Percentiles rank a stretch among this genome's conserved stretches.
Conservation (phyloP, 2,797 vertebrate species). For the Babyrousa celebensis region DNA sequence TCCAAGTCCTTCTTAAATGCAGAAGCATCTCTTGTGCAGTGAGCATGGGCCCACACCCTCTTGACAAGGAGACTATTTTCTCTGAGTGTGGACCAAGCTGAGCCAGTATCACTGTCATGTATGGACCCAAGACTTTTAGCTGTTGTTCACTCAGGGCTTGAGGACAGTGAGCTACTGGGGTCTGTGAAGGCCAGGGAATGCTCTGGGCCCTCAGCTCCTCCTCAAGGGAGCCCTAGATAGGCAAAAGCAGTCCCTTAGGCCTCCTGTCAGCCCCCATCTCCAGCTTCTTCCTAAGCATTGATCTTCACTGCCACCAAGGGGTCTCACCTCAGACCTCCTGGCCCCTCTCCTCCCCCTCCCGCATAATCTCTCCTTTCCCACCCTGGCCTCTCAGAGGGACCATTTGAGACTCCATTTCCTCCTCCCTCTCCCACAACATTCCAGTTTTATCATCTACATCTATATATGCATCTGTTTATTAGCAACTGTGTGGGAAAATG, state of each 20-base stretch:
- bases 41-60: background rate
- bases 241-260: background rate
- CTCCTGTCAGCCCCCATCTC: background rate
- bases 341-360: background rate
- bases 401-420: background rate
- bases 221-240: background rate
- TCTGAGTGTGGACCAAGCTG: background rate
- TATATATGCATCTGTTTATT: background rate
- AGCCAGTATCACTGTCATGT: background rate
- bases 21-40: no score
- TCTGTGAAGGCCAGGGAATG: background rate
- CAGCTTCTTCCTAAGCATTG: background rate
- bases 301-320: background rate
- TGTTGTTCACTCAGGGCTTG: background rate
- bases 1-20: background rate
- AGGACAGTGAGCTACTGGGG: background rate
- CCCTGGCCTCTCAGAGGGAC: background rate
- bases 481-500: background rate
- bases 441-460: background rate
- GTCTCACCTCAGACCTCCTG: background rate
- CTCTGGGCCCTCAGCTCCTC: background rate
- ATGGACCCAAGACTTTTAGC: background rate
- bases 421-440: background rate
- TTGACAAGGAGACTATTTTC: background rate
- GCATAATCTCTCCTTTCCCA: background rate